phyloP scores from a whole-genome alignment of 2,113 vertebrate genomes.

The Corythoichthys intestinalis region DNA sequence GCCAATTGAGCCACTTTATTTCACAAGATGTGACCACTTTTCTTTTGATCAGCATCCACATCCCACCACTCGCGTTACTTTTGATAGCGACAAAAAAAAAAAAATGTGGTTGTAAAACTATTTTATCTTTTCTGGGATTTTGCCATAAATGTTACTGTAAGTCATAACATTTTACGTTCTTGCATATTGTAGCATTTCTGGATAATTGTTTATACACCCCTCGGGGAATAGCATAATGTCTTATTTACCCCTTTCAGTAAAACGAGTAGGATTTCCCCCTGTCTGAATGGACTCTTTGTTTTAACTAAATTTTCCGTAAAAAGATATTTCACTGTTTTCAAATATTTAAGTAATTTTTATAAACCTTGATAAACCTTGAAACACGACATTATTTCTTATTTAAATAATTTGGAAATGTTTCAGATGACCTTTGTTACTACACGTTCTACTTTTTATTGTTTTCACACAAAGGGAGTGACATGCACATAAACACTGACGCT shows the following conservation, averaged over 20 bases:
- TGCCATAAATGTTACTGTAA: conserved; percentile 17
- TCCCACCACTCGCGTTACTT: too few relatives aligned
- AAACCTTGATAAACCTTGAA: background rate
- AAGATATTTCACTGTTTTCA: background rate
- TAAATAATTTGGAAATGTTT: background rate
- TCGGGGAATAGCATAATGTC: background rate
- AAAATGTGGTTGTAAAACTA: too few relatives aligned
- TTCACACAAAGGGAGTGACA: conserved; percentile 7
- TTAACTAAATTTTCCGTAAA: background rate
- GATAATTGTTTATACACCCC: conserved; percentile 67
- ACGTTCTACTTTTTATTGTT: background rate
- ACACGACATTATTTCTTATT: background rate
- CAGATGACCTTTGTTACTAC: background rate
- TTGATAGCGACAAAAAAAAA: too few relatives aligned
- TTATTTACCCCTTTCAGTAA: background rate
- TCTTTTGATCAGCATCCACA: too few relatives aligned
- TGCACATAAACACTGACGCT: conserved; percentile 25
- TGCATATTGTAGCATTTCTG: conserved; percentile 2
- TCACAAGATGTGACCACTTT: too few relatives aligned
- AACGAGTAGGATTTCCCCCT: background rate
- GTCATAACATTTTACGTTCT: conserved; percentile 4
- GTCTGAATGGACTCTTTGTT: background rate
- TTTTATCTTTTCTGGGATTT: conserved; percentile 22
- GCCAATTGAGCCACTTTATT: too few relatives aligned
- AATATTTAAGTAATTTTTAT: background rate